Conservation (phyloP, 2,888 invertebrate genomes). For the Sphaerophoria taeniata region DNA sequence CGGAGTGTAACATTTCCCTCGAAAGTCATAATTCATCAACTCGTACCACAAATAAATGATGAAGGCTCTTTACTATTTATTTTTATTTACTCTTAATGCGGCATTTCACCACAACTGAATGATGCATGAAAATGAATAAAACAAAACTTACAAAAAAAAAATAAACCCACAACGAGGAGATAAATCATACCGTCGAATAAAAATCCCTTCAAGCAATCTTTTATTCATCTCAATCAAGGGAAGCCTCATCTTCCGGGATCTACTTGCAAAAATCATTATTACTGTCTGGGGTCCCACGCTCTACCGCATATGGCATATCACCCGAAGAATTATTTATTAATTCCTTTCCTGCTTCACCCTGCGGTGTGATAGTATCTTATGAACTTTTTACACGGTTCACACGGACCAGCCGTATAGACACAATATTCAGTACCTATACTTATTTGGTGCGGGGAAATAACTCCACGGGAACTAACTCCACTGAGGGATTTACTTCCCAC, state of each 20-base stretch:
- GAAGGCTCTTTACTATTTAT: slow-evolving; percentile 11
- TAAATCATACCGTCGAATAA: slow-evolving; percentile 21
- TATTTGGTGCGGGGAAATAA: too few relatives aligned
- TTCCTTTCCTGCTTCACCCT: not conserved
- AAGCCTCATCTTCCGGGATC: slow-evolving; percentile 65
- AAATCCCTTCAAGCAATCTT: slow-evolving; percentile 19
- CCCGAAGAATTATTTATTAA: slow-evolving; percentile 42
- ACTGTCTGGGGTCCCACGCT: slow-evolving; percentile 34
- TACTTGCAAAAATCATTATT: slow-evolving; percentile 59
- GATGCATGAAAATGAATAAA: slow-evolving; percentile 23
- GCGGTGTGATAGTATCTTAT: not conserved
- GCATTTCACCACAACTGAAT: slow-evolving; percentile 34
- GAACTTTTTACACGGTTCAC: slow-evolving; percentile 36
- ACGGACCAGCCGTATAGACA: slow-evolving; percentile 1
- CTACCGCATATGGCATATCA: slow-evolving; percentile 32
- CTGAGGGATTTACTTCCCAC: too few relatives aligned
- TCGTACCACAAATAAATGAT: slow-evolving; percentile 32
- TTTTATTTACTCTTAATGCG: not conserved
- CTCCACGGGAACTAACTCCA: too few relatives aligned
- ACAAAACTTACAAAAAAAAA: slow-evolving; percentile 15
- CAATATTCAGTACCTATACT: slow-evolving; percentile 28
- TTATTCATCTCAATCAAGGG: slow-evolving; percentile 31
- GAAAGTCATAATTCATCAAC: slow-evolving; percentile 15
- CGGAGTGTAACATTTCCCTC: slow-evolving; percentile 1
- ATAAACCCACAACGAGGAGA: not conserved